Evolutionary conservation across 1,140 invertebrate species (phyloP).

Genomic region (Psix sp.): DNA sequence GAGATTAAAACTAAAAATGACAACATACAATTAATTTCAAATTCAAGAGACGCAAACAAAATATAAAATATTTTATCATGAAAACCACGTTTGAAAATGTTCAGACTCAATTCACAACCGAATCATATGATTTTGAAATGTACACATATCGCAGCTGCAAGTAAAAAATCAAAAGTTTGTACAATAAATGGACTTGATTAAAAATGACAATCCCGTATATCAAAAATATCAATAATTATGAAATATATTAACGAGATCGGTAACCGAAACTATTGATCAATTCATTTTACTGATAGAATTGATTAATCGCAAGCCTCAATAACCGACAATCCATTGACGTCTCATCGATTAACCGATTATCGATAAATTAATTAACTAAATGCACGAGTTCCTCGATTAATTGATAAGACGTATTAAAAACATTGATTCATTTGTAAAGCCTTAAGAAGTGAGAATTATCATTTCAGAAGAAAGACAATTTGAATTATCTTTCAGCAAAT

Average conservation of each 20-base stretch:
- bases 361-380: slow-evolving; percentile 24
- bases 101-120: too few species aligned
- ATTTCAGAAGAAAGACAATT: too few species aligned
- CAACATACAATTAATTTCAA: slow-evolving; percentile 16
- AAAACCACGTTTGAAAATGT: too few species aligned
- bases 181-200: slow-evolving; percentile 24
- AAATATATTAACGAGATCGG: slow-evolving; percentile 25
- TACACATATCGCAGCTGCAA: background rate
- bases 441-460: slow-evolving; percentile 7
- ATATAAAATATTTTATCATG: too few species aligned
- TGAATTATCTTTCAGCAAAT: slow-evolving; percentile 7
- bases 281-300: slow-evolving; percentile 17
- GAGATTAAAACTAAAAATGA: slow-evolving; percentile 2
- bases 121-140: background rate
- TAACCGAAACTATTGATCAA: slow-evolving; percentile 26
- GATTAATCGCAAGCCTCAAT: slow-evolving; percentile 23
- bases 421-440: slow-evolving; percentile 13
- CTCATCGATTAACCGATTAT: slow-evolving; percentile 16
- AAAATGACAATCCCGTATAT: slow-evolving; percentile 23
- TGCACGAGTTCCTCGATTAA: slow-evolving; percentile 10
- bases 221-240: slow-evolving; percentile 33
- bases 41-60: slow-evolving; percentile 27
- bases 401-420: slow-evolving; percentile 19
- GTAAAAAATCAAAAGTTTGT: slow-evolving; percentile 5
- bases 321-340: slow-evolving; percentile 13